phyloP scores from a whole-genome alignment of 2,888 invertebrate species.

The Hypomecis punctinalis region DNA sequence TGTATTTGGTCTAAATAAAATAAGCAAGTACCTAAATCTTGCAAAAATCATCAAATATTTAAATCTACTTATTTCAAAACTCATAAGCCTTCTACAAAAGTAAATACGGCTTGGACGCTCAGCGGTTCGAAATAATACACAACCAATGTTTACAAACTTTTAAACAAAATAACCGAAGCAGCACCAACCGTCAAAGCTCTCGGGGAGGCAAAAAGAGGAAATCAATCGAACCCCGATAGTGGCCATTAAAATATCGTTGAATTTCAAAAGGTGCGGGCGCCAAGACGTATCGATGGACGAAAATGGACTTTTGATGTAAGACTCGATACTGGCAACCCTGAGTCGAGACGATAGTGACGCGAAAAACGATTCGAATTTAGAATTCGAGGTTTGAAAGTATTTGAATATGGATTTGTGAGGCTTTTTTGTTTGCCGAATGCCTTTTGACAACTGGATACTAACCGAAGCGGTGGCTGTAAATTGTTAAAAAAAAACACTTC shows the following conservation, averaged over 20 bases:
- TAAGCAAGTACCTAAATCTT: too few relatives aligned
- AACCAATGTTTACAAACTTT: constrained; percentile 38
- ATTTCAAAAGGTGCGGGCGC: constrained; percentile 71
- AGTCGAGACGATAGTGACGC: constrained; percentile 33
- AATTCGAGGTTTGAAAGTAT: constrained; percentile 63
- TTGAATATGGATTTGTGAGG: constrained; percentile 13
- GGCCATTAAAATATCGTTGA: constrained; percentile 84
- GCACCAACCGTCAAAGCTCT: constrained; percentile 62
- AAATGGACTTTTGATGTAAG: constrained; percentile 81
- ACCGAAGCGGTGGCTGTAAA: too few relatives aligned
- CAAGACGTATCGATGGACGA: constrained; percentile 71
- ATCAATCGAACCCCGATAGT: constrained; percentile 75
- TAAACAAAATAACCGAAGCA: constrained; percentile 46
- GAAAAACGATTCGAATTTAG: constrained; percentile 45
- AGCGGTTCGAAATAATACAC: background rate
- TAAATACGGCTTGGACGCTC: background rate
- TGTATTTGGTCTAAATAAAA: too few relatives aligned
- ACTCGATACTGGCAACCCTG: constrained; percentile 37
- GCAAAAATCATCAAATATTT: too few relatives aligned
- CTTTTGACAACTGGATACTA: too few relatives aligned
- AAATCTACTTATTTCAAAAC: too few relatives aligned
- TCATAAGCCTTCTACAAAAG: too few relatives aligned
- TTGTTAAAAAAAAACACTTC: too few relatives aligned
- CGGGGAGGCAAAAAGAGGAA: constrained; percentile 59
- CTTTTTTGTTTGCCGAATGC: background rate